phyloP scores from a whole-genome alignment of 1,140 invertebrate genomes.

The Lepidostoma basale region DNA sequence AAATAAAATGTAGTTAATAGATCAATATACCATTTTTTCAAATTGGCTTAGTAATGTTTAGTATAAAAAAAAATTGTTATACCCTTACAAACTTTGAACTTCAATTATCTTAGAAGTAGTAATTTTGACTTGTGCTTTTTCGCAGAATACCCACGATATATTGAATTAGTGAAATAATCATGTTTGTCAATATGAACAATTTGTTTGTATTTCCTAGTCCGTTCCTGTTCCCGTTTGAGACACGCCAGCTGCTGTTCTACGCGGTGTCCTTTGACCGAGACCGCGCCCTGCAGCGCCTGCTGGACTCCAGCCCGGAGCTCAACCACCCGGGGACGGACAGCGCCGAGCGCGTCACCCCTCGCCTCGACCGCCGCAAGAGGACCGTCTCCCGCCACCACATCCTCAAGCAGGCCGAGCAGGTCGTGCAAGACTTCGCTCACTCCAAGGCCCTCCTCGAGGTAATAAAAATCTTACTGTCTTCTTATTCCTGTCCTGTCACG shows the following conservation, averaged over 20 bases:
- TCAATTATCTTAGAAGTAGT: too few species aligned
- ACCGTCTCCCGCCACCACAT: conserved; percentile 93
- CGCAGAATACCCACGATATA: too few species aligned
- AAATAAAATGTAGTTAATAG: too few species aligned
- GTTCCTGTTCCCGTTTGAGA: conserved; percentile 97
- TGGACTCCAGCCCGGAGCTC: conserved; percentile 87
- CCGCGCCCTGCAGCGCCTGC: conserved; percentile 87
- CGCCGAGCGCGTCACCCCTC: conserved; percentile 88
- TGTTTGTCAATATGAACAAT: conserved; percentile 12
- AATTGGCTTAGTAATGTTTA: too few species aligned
- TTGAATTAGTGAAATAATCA: too few species aligned
- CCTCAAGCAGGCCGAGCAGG: conserved; percentile 93
- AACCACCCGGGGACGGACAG: conserved; percentile 69
- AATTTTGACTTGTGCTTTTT: too few species aligned
- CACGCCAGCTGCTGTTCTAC: conserved; percentile 93
- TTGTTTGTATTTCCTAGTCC: conserved; percentile 64
- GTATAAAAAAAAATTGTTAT: too few species aligned
- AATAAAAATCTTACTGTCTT: background rate
- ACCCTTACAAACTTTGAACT: too few species aligned
- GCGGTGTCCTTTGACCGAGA: conserved; percentile 96
- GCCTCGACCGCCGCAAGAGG: conserved; percentile 89
- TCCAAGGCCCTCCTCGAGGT: conserved; percentile 93
- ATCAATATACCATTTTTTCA: too few species aligned
- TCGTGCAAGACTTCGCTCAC: conserved; percentile 91
- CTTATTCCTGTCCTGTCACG: too few species aligned